Conservation (phyloP, 2,113 vertebrate species). For the Chloropsis hardwickii region DNA sequence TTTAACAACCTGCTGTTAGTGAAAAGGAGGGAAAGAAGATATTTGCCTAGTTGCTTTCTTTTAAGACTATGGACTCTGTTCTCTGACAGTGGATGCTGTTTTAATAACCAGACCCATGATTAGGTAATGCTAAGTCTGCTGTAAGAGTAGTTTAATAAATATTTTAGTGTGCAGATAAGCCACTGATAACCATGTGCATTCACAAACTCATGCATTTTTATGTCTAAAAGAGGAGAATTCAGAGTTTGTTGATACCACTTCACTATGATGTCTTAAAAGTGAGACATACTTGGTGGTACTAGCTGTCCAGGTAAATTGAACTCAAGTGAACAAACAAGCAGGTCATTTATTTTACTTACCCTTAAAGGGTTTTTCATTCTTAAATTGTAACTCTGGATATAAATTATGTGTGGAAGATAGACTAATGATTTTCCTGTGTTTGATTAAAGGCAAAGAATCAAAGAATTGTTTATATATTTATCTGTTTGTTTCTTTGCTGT, state of each 20-base stretch:
- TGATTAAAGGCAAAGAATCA: slow-evolving; percentile 42
- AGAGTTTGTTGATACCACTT: neutral
- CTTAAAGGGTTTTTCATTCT: neutral
- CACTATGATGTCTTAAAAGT: neutral
- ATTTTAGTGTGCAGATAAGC: slow-evolving; percentile 9
- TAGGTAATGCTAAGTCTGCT: neutral
- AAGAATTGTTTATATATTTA: slow-evolving; percentile 47
- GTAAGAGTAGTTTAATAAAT: neutral
- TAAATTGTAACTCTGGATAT: slow-evolving; percentile 27
- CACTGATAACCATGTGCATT: neutral
- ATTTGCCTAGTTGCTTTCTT: neutral
- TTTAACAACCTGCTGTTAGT: neutral
- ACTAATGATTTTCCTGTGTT: slow-evolving; percentile 38
- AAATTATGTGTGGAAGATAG: neutral
- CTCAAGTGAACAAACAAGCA: neutral
- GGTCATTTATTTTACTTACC: slow-evolving; percentile 33
- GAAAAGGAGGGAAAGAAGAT: neutral
- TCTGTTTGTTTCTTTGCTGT: slow-evolving; percentile 35
- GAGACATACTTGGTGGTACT: neutral
- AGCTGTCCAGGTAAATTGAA: neutral
- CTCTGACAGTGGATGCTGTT: neutral
- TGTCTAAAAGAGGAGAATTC: neutral
- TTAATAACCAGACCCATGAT: neutral
- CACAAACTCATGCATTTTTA: neutral
- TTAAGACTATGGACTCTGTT: neutral